Conservation (phyloP, 2,888 invertebrate species). For the Petrophora chlorosata region DNA sequence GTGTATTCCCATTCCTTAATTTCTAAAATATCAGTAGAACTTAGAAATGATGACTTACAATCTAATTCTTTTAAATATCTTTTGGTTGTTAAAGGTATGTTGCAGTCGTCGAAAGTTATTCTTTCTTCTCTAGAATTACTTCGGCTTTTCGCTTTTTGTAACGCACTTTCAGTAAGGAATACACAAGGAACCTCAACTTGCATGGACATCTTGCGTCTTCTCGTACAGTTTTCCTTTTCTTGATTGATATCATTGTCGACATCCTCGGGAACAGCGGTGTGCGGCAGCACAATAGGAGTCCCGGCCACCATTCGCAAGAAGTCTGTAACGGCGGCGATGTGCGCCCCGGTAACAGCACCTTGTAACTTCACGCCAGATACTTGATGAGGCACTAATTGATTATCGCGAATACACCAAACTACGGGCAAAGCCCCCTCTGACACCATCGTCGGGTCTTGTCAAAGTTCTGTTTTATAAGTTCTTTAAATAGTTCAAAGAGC, state of each 20-base stretch:
- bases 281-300: conserved; percentile 84
- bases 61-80: conserved; percentile 61
- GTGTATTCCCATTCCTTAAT: conserved; percentile 51
- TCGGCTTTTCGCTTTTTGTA: conserved; percentile 76
- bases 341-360: conserved; percentile 86
- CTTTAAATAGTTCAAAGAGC: conserved; percentile 24
- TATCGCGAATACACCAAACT: conserved; percentile 87
- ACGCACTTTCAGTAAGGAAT: conserved; percentile 77
- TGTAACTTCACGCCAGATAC: conserved; percentile 87
- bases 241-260: conserved; percentile 73
- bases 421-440: conserved; percentile 85
- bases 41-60: conserved; percentile 59
- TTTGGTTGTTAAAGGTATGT: conserved; percentile 59
- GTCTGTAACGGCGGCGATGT: conserved; percentile 86
- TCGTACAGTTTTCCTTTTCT: conserved; percentile 70
- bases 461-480: conserved; percentile 39
- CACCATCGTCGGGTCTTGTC: conserved; percentile 80
- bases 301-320: conserved; percentile 86
- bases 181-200: conserved; percentile 82
- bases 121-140: conserved; percentile 76
- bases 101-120: conserved; percentile 66
- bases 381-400: conserved; percentile 87
- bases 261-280: conserved; percentile 68
- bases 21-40: conserved; percentile 63
- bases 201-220: conserved; percentile 80